Evolutionary conservation across 2,797 vertebrate species (phyloP).

Genomic region (Threskiornis aethiopicus): DNA sequence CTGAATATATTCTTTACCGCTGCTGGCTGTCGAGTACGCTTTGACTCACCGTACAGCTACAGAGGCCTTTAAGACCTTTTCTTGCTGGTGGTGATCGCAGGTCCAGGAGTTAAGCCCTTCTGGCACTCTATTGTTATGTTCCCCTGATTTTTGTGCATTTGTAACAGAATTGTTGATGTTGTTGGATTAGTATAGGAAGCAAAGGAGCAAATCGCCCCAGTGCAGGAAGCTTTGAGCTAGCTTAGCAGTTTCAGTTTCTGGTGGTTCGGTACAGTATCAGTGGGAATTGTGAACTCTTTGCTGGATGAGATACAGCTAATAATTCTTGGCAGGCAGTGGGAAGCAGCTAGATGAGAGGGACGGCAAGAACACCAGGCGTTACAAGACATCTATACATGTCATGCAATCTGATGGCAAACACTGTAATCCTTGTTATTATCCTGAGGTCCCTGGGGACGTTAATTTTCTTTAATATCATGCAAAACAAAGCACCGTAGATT

Average conservation of each 20-base stretch:
- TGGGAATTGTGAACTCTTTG: not conserved
- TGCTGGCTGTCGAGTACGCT: not conserved
- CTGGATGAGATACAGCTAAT: not conserved
- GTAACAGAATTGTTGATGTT: not conserved
- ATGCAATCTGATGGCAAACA: not conserved
- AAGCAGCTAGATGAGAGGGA: not conserved
- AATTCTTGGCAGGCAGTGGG: conserved; percentile 1
- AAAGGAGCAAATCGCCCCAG: not conserved
- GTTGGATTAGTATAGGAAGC: not conserved
- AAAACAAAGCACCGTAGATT: not conserved
- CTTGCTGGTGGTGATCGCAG: not conserved
- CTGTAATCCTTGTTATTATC: not conserved
- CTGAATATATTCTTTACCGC: not conserved
- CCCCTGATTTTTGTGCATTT: not conserved
- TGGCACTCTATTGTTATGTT: not conserved
- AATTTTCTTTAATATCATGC: not conserved
- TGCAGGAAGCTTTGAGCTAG: not conserved
- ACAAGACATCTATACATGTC: not conserved
- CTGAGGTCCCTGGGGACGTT: not conserved
- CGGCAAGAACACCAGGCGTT: not conserved
- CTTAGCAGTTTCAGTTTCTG: not conserved
- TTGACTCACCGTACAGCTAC: not conserved
- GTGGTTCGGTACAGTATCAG: not conserved
- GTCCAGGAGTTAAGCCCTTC: not conserved
- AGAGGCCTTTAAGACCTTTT: not conserved